Conservation (phyloP, 2,888 invertebrate species). For the Aporophyla nigra region DNA sequence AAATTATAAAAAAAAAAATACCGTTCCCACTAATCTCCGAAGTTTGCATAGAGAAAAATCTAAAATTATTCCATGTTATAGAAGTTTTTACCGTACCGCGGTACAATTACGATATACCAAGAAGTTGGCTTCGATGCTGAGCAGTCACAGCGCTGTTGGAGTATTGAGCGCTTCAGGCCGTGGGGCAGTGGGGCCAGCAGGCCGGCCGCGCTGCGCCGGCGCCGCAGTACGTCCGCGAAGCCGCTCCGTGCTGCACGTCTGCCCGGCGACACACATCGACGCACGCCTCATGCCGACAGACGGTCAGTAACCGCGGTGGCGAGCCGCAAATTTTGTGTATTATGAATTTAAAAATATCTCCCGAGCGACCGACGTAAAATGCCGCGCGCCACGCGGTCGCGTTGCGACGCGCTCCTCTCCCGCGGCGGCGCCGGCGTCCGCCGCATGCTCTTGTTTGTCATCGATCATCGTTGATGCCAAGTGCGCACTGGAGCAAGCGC, state of each 20-base stretch:
- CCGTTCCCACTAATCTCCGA: too few relatives aligned
- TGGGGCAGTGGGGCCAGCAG: neutral
- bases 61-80: too few relatives aligned
- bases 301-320: constrained; percentile 71
- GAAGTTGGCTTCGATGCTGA: neutral
- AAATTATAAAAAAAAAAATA: too few relatives aligned
- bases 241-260: constrained; percentile 45
- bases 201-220: constrained; percentile 24
- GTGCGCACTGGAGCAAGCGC: neutral
- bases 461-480: neutral
- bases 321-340: constrained; percentile 43
- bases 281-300: constrained; percentile 65
- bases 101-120: neutral
- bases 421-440: neutral
- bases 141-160: neutral
- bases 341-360: constrained; percentile 54
- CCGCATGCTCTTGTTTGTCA: neutral
- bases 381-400: constrained; percentile 65
- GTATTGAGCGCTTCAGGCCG: neutral
- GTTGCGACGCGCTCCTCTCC: constrained; percentile 75
- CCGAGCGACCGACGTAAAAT: constrained; percentile 10
- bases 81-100: neutral
- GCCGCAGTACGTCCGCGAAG: constrained; percentile 58
- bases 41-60: too few relatives aligned
- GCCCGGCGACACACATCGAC: constrained; percentile 32